phyloP scores from a whole-genome alignment of 2,888 invertebrate genomes.

The Tenthredo mesomela region DNA sequence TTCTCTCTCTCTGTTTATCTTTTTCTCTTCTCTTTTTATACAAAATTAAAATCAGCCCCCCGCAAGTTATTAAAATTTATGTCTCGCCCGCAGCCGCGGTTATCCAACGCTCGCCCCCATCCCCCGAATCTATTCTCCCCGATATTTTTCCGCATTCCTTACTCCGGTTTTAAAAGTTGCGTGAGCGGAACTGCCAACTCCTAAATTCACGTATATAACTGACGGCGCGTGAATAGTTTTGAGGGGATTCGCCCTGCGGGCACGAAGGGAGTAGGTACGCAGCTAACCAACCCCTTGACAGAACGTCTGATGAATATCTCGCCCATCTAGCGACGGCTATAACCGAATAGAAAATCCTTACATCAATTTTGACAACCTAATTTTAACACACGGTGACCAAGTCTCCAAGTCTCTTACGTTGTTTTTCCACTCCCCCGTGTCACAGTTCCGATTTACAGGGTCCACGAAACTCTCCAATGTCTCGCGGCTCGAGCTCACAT shows the following conservation, averaged over 20 bases:
- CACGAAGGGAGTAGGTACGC: background rate
- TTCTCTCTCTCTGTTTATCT: constrained; percentile 47
- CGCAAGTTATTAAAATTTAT: constrained; percentile 65
- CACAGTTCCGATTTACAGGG: background rate
- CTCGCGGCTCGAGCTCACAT: background rate
- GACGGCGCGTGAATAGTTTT: constrained; percentile 64
- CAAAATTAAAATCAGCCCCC: constrained; percentile 19
- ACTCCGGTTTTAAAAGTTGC: constrained; percentile 55
- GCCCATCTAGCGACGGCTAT: constrained; percentile 37
- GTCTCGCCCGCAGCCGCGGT: constrained; percentile 56
- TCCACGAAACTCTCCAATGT: background rate
- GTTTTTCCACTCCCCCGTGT: background rate
- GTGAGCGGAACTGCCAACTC: constrained; percentile 52
- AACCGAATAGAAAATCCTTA: background rate
- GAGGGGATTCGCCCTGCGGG: constrained; percentile 33
- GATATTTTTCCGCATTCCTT: constrained; percentile 53
- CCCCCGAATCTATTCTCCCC: background rate
- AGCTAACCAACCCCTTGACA: constrained; percentile 65
- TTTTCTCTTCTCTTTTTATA: background rate
- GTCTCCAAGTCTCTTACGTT: background rate
- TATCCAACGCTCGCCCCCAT: constrained; percentile 46
- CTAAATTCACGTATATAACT: constrained; percentile 64
- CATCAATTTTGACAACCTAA: background rate
- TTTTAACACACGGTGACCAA: background rate
- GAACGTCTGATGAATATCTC: constrained; percentile 67